A percentile compares a stretch with the other conserved stretches of the same genome.
phyloP scores from a whole-genome alignment of 2,797 vertebrate species.

The Acomys russatus region DNA sequence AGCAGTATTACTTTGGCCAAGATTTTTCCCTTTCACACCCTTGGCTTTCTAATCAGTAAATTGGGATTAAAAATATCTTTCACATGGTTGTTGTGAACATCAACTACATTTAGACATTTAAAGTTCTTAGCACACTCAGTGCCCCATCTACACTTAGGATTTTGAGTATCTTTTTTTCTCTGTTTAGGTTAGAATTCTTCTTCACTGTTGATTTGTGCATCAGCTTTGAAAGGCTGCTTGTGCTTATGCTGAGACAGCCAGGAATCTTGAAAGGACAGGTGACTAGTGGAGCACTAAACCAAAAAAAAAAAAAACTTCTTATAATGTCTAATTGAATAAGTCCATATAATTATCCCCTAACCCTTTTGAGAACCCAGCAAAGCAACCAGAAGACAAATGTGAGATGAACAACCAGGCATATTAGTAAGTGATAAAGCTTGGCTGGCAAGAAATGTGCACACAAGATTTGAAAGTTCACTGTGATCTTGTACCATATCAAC shows the following conservation, averaged over 20 bases:
- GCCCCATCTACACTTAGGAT: neutral
- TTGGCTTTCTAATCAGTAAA: constrained; percentile 44
- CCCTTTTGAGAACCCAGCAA: constrained; percentile 26
- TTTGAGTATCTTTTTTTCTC: neutral
- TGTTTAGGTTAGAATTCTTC: neutral
- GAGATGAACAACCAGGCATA: neutral
- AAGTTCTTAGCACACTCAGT: constrained; percentile 14
- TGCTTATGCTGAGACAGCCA: constrained; percentile 15
- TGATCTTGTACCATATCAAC: constrained; percentile 39
- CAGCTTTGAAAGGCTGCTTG: neutral
- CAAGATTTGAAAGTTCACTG: constrained; percentile 6
- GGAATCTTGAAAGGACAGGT: constrained; percentile 39
- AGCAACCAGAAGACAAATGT: constrained; percentile 40
- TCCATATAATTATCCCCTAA: neutral
- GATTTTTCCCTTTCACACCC: neutral
- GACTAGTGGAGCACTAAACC: neutral
- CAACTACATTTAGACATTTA: neutral
- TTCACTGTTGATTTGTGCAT: neutral
- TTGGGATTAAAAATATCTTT: constrained; percentile 36
- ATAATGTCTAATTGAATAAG: constrained; percentile 10
- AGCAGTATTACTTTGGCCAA: neutral
- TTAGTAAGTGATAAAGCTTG: neutral
- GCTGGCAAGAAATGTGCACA: constrained; percentile 5
- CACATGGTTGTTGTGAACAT: neutral
- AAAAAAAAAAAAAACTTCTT: neutral